Conservation (phyloP, 2,113 vertebrate species). For the Ifrita kowaldi region DNA sequence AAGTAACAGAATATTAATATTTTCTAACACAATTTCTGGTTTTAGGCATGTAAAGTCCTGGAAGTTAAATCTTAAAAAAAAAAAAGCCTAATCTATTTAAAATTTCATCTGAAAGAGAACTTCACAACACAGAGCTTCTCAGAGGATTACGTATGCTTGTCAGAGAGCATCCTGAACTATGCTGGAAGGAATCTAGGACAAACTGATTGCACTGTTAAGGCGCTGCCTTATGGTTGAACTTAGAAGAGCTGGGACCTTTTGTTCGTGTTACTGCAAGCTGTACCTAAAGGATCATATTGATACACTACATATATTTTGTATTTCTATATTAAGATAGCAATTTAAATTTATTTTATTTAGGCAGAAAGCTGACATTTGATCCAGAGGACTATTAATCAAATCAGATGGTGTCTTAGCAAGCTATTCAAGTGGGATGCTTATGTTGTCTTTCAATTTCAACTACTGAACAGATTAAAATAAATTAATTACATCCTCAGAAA, state of each 20-base stretch:
- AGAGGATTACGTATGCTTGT: not conserved
- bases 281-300: not conserved
- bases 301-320: not conserved
- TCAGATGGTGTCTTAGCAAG: not conserved
- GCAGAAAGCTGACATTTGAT: not conserved
- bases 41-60: not conserved
- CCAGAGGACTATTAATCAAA: not conserved
- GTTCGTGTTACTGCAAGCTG: not conserved
- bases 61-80: not conserved
- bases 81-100: not conserved
- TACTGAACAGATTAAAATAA: conserved; percentile 19
- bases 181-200: not conserved
- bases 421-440: not conserved
- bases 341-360: conserved; percentile 33
- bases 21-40: not conserved
- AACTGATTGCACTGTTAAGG: not conserved
- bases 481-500: conserved; percentile 21
- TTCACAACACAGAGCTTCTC: not conserved
- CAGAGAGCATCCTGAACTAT: not conserved
- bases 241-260: not conserved
- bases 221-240: not conserved
- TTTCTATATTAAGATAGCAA: not conserved
- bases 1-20: not conserved
- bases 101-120: not conserved
- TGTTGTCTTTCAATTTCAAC: not conserved